phyloP scores from a whole-genome alignment of 2,797 vertebrate genomes.

The Rachycentron canadum region DNA sequence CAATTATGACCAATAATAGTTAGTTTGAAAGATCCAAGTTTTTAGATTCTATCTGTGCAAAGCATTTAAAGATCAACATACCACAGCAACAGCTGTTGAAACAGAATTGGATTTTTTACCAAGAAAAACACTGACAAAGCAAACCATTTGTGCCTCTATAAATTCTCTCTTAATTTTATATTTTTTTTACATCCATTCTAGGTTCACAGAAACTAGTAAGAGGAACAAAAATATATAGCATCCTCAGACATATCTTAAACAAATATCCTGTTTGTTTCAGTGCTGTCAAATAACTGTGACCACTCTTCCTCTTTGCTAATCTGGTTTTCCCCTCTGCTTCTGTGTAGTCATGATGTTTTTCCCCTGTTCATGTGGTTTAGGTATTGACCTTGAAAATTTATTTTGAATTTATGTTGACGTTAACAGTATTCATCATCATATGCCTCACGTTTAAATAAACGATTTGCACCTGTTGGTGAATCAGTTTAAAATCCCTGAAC shows the following conservation, averaged over 20 bases:
- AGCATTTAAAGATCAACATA: not conserved
- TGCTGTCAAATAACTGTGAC: not conserved
- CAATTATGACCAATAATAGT: not conserved
- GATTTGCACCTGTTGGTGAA: not conserved
- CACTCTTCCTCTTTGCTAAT: constrained; percentile 33
- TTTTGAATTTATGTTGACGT: not conserved
- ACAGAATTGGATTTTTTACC: not conserved
- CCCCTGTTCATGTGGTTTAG: constrained; percentile 25
- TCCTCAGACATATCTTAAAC: constrained; percentile 6
- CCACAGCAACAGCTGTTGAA: not conserved
- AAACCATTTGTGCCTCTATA: not conserved
- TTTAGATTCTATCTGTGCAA: not conserved
- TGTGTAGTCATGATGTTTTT: constrained; percentile 47
- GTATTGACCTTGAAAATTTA: not conserved
- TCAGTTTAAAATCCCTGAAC: not conserved
- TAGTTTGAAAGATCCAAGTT: not conserved
- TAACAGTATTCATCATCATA: not conserved
- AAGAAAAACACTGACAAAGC: not conserved
- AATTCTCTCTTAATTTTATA: not conserved
- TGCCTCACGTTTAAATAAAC: not conserved
- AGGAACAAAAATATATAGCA: not conserved
- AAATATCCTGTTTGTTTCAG: constrained; percentile 33
- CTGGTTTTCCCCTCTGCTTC: constrained; percentile 26
- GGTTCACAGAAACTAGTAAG: not conserved
- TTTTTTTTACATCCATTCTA: too few relatives aligned